Evolutionary conservation across 2,888 invertebrate species (phyloP), one percentile per base, ranked within the genome.

Genomic region (Pogonocherus hispidulus): DNA sequence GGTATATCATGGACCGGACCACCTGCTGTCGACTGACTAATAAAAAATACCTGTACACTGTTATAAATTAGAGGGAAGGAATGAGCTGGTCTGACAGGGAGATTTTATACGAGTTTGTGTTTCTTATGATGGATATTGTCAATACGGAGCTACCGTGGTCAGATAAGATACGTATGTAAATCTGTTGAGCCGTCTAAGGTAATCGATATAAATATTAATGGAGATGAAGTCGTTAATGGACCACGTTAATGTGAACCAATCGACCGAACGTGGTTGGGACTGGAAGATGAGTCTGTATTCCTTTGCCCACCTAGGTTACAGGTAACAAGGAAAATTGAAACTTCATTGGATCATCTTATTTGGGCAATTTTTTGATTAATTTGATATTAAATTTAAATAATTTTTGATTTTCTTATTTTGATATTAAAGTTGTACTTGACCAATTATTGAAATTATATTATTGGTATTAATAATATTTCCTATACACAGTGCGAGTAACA

Each of bases 151-250:
- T 70, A 66, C 70, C 54, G 69, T 52, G 56, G 63, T 35, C 49
- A 66, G 69, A 67, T 68, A 68, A 71, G 66, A 68, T 66, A 63
- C 66, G 49, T 64, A 71, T 72, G 72, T 67, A 66, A 72, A 72
- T 72, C 54, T 52, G 41, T 18, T 59, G 20, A 14, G 59, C 62
- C 62, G 62, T 49, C 59, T 59, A 37, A 66, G 69, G 72, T 74
- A 74, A 74, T 72, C 72, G 72, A 70, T 74, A 74, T 74, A 74
- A 74, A 74, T 74, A 74, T 74, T 74, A 74, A 74, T 74, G 74
- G 63, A 63, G 70, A 70, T 63, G 72, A 66, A 72, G 68, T 66
- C 66, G 70, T 72, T 74, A 74, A 74, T 74, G 74, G 74, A 72
- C 64, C 65, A 59, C 59, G 66, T 63, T 74, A 74, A 74, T 72